Evolutionary conservation across 2,888 invertebrate species (phyloP), one percentile per base, ranked within the genome.

Genomic region (Lasioglossum calceatum): DNA sequence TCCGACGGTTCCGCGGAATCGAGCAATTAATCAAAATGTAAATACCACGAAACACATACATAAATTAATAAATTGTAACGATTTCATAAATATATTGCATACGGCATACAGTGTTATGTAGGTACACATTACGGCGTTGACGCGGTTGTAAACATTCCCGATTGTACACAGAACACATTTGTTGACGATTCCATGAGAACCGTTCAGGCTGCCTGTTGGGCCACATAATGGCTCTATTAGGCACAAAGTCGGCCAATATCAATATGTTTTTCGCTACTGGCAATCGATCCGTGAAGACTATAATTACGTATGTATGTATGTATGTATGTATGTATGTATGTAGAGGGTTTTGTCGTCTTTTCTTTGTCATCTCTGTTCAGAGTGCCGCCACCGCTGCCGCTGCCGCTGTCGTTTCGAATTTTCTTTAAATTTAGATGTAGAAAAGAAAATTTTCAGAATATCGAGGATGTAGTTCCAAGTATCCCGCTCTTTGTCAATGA

Each of bases 1-100:
- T 70, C 36, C 50, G 32, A 50, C 47, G 27, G 36, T 77, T 77
- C 27, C 27, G 7, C 44, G 12, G 12, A 47, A 58, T 27, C 3
- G 44, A 67, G 73, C 54, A 54, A 23, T 74, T 64, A 47, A 47
- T 77, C 58, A 27, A 58, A 79, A 64, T 64, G 3, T 4, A 19
- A 47, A 39, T 12, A 10, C 23, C 16, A 16, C 14, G 8, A 0
- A 32, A 8, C 12, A n/a, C 23, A 70, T n/a, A 32, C 1, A 1
- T 32, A 32, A 23, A 39, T 70, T 42, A 4, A 42, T 70, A 70
- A n/a, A 70, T n/a, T 39, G 23, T 39, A 70, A 70, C 70, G 2
- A 70, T 23, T 42, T 70, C 8, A 67, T 67, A 23, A 70, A 70
- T 23, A 44, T 12, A 2, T 12, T 12, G 2, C 2, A 23, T 10